A percentile compares a stretch with the other conserved stretches of the same genome.
phyloP scores from a whole-genome alignment of 1,140 invertebrate genomes.

The Helicoverpa zea region DNA sequence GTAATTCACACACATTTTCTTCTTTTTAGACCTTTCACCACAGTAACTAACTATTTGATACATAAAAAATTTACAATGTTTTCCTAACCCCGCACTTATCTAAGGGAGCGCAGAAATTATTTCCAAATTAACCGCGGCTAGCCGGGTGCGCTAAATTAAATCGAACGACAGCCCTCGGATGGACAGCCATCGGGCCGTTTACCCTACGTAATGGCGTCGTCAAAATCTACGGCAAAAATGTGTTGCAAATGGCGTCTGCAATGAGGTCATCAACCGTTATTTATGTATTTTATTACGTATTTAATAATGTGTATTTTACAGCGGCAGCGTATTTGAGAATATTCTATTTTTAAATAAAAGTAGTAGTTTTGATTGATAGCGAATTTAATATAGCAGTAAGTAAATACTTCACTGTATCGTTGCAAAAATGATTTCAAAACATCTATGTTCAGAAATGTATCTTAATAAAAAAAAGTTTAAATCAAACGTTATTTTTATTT shows the following conservation, averaged over 20 bases:
- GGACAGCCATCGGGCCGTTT: constrained; percentile 76
- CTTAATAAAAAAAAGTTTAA: too few species aligned
- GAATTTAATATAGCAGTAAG: too few species aligned
- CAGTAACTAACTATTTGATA: background rate
- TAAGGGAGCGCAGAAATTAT: constrained; percentile 74
- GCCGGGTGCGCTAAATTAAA: constrained; percentile 82
- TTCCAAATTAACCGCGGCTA: constrained; percentile 79
- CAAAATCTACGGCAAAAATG: constrained; percentile 80
- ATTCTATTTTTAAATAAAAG: too few species aligned
- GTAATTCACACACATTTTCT: too few species aligned
- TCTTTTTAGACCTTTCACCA: too few species aligned
- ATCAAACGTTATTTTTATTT: too few species aligned
- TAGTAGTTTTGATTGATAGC: too few species aligned
- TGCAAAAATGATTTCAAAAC: too few species aligned
- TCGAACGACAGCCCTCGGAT: constrained; percentile 71
- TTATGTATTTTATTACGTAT: constrained; percentile 49
- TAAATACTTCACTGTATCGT: too few species aligned
- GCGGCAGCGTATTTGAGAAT: background rate
- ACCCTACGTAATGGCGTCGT: constrained; percentile 77
- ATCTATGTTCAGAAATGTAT: too few species aligned
- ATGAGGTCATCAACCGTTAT: constrained; percentile 61
- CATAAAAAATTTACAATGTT: too few species aligned
- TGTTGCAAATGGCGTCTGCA: constrained; percentile 71
- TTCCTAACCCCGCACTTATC: constrained; percentile 55
- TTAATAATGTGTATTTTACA: constrained; percentile 18